Evolutionary conservation across 2,888 invertebrate species (phyloP).

Genomic region (Meandrusa payeni): DNA sequence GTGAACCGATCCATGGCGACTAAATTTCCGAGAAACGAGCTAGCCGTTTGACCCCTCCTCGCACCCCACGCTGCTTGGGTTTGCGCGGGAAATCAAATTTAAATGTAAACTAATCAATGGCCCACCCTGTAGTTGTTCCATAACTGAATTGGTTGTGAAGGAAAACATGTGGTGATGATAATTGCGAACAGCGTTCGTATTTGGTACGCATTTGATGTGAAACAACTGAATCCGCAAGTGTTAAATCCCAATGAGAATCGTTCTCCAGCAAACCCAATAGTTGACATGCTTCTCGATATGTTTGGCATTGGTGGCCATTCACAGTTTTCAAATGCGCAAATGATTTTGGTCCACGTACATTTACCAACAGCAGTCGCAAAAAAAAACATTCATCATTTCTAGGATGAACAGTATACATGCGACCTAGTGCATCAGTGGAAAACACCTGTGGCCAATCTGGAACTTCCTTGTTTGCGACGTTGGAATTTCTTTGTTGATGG

Average conservation of each 20-base stretch:
- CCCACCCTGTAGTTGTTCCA: slow-evolving; percentile 40
- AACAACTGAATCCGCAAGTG: slow-evolving; percentile 34
- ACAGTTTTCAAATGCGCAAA: slow-evolving; percentile 31
- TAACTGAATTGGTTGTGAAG: slow-evolving; percentile 33
- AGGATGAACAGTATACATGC: slow-evolving; percentile 27
- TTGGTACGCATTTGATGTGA: slow-evolving; percentile 34
- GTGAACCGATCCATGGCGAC: too few relatives aligned
- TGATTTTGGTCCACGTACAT: slow-evolving; percentile 32
- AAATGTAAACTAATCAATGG: too few relatives aligned
- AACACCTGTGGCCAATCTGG: slow-evolving; percentile 24
- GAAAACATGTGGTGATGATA: slow-evolving; percentile 36
- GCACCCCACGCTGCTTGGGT: too few relatives aligned
- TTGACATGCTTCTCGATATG: slow-evolving; percentile 36
- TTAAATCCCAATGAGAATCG: slow-evolving; percentile 36
- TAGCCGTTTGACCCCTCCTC: too few relatives aligned
- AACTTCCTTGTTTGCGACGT: slow-evolving; percentile 24
- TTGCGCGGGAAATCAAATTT: too few relatives aligned
- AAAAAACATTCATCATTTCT: slow-evolving; percentile 29
- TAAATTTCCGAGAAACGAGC: too few relatives aligned
- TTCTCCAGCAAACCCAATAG: slow-evolving; percentile 32
- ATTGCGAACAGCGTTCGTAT: slow-evolving; percentile 39
- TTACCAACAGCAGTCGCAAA: slow-evolving; percentile 28
- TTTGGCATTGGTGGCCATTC: slow-evolving; percentile 30
- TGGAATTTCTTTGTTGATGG: slow-evolving; percentile 25
- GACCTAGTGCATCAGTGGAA: slow-evolving; percentile 22